Evolutionary conservation across 2,113 vertebrate species (phyloP), one percentile per base, ranked within the genome.

Genomic region (Gadus chalcogrammus): DNA sequence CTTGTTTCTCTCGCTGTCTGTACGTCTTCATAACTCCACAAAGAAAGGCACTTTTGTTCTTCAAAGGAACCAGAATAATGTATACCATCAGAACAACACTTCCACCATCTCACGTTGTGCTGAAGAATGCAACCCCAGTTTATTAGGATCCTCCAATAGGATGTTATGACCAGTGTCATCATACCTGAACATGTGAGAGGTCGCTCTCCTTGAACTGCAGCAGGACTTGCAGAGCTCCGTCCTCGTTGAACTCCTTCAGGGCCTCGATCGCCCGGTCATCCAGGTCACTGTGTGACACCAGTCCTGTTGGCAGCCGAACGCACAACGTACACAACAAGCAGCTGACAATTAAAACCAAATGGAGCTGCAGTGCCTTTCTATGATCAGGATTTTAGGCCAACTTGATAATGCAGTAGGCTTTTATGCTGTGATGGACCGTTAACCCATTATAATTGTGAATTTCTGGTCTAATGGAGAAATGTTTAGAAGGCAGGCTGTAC

Each of bases 1-100:
- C 97, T 89, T 99, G 97, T 93, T 99, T 99, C 92, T 99, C 97
- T 92, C 97, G 94, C 90, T 99, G 97, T 90, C 97, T 95, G 73
- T 98, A 99, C 53, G 97, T 99, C 93, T 99, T 99, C 97, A 99
- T 99, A 90, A 99, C 97, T 91, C 97, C 97, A 93, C 97, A 99
- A 93, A 99, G 95, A 95, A 99, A 99, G 95, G 97, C 97, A 99
- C 97, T 99, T 99, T 99, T 99, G 92, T 99, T 99, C 97, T 99
- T 87, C 20, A 66, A 84, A 38, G 65, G 12, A 61, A 72, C 52
- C 59, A 48, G 11, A 48, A 48, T 2, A 48, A 48, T 13, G 42
- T 48, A 48, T 13, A 48, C 42, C 42, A 48, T 9, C 42, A 48
- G 42, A 48, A 48, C 42, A 48, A 35, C 6, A 35, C 31, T 35